Evolutionary conservation across 2,797 vertebrate species (phyloP), one percentile per base, ranked within the genome.

Genomic region (Coranthus polyacanthus): DNA sequence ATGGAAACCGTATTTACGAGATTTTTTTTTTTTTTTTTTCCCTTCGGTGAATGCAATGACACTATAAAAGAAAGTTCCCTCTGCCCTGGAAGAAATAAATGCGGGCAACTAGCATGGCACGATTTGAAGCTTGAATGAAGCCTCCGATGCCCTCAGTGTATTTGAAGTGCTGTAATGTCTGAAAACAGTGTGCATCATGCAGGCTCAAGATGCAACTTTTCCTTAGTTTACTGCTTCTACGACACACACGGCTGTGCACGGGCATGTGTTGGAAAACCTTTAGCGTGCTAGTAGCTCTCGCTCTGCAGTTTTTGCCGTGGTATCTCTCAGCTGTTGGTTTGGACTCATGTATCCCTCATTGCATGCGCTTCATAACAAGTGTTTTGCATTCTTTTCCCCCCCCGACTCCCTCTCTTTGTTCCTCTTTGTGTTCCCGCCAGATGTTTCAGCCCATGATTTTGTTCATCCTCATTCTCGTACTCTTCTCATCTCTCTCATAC

Each of bases 331-430:
- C 90, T 92, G 93, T 95, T 93, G 94, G 90, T 95, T 94, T 95
- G 95, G 94, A 94, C 89, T 95, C 96, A 95, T 91, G 94, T 94
- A 93, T 96, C 95, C 92, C 87, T 88, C 96, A 95, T 95, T 93
- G 97, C 98, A 98, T 98, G 97, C 92, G 94, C 96, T 96, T 95
- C 95, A 94, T 97, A 95, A 96, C 95, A 91, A 84, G 95, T 95
- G 94, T 97, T 95, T 94, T 95, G 96, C 96, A 93, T 96, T 95
- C 93, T 95, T 95, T 93, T 72, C 69, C 86, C 88, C 91, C 88
- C 81, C 82, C 72, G 34, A 62, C 24, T 75, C 86, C 87, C 87
- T 92, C 88, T 91, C 83, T 93, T 93, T 94, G 93, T 89, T 93
- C 92, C 93, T 93, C 90, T 93, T 94, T 87, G 83, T 90, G 81